These are phyloP conservation scores for Plagodis dolabraria DNA, from an alignment of 2,888 invertebrate genomes.

Conservation along the genomic window DNA sequence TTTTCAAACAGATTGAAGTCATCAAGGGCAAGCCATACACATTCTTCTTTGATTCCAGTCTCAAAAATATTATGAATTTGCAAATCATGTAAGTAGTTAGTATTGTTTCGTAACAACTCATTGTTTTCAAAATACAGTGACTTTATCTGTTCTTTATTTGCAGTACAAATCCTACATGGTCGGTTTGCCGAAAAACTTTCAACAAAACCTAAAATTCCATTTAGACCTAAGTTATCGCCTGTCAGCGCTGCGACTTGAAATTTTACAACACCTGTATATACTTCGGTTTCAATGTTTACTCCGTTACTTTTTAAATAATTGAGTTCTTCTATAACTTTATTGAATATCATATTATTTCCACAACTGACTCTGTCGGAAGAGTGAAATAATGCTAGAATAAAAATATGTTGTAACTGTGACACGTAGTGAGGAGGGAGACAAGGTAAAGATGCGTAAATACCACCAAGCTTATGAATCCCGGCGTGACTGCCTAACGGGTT, in stretches of 20 bases:
- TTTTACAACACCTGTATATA: conserved; percentile 18
- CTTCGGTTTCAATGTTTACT: conserved; percentile 1
- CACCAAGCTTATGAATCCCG: conserved; percentile 34
- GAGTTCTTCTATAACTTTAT: conserved; percentile 22
- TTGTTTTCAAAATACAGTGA: conserved; percentile 15
- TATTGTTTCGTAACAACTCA: conserved; percentile 21
- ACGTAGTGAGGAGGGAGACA: conserved; percentile 26
- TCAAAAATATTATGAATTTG: not conserved
- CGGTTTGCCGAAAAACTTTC: conserved; percentile 35
- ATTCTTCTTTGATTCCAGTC: conserved; percentile 32
- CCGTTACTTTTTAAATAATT: conserved; percentile 10
- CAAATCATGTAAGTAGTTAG: conserved; percentile 3
- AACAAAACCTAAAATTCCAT: conserved; percentile 29
- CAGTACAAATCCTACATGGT: conserved; percentile 30
- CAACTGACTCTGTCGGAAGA: conserved; percentile 27
- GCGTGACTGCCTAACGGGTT: conserved; percentile 29
- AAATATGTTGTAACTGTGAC: conserved; percentile 28
- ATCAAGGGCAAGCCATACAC: conserved; percentile 23
- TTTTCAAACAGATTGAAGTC: conserved; percentile 31
- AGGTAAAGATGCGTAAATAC: conserved; percentile 32
- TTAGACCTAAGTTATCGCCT: conserved; percentile 34
- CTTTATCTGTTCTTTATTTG: conserved; percentile 20
- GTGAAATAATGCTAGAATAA: conserved; percentile 28
- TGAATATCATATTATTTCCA: conserved; percentile 31
- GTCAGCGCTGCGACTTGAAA: conserved; percentile 25